phyloP scores from a whole-genome alignment of 2,113 vertebrate genomes.

The Electrona antarctica region DNA sequence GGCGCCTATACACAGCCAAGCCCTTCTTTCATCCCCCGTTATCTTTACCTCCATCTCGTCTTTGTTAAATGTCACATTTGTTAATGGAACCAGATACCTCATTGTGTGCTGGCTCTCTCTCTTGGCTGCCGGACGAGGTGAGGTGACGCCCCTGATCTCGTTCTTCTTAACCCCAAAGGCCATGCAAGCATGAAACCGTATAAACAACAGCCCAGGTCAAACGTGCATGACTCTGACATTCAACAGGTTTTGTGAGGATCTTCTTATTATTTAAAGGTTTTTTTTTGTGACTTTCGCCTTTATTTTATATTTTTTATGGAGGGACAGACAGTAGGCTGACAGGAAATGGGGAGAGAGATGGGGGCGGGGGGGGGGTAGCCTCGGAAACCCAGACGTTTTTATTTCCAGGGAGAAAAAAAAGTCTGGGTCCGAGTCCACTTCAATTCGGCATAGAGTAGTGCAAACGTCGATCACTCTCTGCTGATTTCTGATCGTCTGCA shows the following conservation, averaged over 20 bases:
- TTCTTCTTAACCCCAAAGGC: neutral
- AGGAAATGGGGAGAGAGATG: too few relatives aligned
- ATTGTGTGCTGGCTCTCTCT: conserved; percentile 26
- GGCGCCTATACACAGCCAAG: conserved; percentile 36
- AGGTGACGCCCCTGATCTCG: conserved; percentile 29
- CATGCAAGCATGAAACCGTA: neutral
- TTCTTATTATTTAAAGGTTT: too few relatives aligned
- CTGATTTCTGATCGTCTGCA: too few relatives aligned
- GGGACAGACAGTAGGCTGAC: too few relatives aligned
- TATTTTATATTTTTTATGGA: too few relatives aligned
- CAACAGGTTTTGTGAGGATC: conserved; percentile 3
- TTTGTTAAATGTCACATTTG: conserved; percentile 36
- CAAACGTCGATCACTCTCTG: too few relatives aligned
- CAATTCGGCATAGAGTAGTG: too few relatives aligned
- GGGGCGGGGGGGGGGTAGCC: too few relatives aligned
- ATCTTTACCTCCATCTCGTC: conserved; percentile 42
- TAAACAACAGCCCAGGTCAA: conserved; percentile 13
- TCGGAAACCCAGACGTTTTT: too few relatives aligned
- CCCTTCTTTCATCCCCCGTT: conserved; percentile 45
- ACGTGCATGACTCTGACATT: neutral
- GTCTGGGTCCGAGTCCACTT: too few relatives aligned
- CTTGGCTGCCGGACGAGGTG: conserved; percentile 22
- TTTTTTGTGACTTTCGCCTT: too few relatives aligned
- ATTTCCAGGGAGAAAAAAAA: too few relatives aligned
- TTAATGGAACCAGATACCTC: conserved; percentile 4